Conservation (phyloP, 2,113 vertebrate species). For the Candoia aspera region DNA sequence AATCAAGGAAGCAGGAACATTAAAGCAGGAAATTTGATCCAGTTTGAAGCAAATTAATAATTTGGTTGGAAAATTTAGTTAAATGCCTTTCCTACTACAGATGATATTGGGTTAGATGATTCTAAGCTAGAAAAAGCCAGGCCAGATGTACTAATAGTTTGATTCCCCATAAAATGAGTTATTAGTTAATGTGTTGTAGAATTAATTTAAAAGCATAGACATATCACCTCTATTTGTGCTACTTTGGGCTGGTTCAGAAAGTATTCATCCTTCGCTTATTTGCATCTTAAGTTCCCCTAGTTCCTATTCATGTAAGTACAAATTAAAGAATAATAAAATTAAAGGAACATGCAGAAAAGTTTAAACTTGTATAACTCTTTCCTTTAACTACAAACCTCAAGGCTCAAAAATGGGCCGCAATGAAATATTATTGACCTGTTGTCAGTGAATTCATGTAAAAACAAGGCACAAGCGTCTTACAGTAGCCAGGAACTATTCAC, state of each 20-base stretch:
- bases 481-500: background rate
- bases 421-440: background rate
- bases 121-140: background rate
- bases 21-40: background rate
- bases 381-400: background rate
- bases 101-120: background rate
- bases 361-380: background rate
- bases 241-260: background rate
- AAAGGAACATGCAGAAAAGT: background rate
- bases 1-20: background rate
- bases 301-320: background rate
- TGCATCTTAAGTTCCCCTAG: background rate
- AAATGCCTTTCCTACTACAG: background rate
- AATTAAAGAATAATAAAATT: background rate
- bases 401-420: background rate
- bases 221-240: background rate
- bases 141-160: background rate
- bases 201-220: background rate
- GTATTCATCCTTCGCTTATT: background rate
- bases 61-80: background rate
- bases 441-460: background rate
- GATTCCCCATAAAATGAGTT: background rate
- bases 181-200: background rate
- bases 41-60: background rate
- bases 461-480: background rate